Conservation (phyloP, 2,113 vertebrate species). For the Argyrosomus japonicus region DNA sequence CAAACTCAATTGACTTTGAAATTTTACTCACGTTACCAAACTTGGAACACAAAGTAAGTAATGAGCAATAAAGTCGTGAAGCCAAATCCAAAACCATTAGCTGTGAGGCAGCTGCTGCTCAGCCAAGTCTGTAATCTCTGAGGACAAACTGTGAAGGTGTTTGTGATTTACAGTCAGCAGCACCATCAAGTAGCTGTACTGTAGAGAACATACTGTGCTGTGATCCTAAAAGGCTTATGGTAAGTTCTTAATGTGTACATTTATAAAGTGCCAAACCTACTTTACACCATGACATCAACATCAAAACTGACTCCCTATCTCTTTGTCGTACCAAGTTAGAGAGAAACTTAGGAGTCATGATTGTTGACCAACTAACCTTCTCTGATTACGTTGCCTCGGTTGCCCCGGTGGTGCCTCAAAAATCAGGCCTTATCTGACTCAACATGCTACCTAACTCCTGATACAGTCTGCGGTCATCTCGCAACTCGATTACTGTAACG, state of each 20-base stretch:
- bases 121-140: slow-evolving; percentile 41
- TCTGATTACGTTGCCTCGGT: too few relatives aligned
- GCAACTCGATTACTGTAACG: too few relatives aligned
- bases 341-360: too few relatives aligned
- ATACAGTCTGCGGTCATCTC: too few relatives aligned
- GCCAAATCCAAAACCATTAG: slow-evolving; percentile 21
- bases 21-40: not conserved
- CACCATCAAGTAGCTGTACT: slow-evolving; percentile 27
- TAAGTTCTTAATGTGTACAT: slow-evolving; percentile 5
- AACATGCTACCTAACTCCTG: too few relatives aligned
- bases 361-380: too few relatives aligned
- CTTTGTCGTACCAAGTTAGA: too few relatives aligned
- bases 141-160: slow-evolving; percentile 40
- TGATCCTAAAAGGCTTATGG: not conserved
- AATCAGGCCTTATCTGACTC: too few relatives aligned
- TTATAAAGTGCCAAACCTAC: not conserved
- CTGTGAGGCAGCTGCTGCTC: slow-evolving; percentile 7
- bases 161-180: slow-evolving; percentile 45
- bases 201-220: slow-evolving; percentile 21
- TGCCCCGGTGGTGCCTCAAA: too few relatives aligned
- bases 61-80: not conserved
- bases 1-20: not conserved
- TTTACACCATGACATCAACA: too few relatives aligned
- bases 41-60: not conserved
- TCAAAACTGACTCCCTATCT: too few relatives aligned